Evolutionary conservation across 2,888 invertebrate species (phyloP), one percentile per base, ranked within the genome.

Genomic region (Matsumyia berberina): DNA sequence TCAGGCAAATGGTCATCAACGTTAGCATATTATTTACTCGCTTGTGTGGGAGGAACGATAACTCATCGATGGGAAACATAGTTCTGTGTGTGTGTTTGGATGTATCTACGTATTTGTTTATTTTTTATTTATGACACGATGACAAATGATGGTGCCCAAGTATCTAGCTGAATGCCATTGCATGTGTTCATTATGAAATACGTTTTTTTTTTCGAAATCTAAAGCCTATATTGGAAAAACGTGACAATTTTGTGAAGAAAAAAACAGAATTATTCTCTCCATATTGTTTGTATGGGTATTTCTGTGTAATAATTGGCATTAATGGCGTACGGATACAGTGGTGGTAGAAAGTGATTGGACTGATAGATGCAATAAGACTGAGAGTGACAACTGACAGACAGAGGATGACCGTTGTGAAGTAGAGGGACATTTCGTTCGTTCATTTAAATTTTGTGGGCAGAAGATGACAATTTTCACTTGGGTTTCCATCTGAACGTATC

Each of bases 211-310:
- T 31, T 37, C 8, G 7, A 24, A 19, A 46, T 46, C 37, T 2
- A 49, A 49, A 58, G 12, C 39, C 66, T 66, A 76, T 67, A 76
- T 76, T 76, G 57, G 67, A 33, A 49, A 66, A 67, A 76, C 67
- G 76, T 76, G 76, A 76, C 76, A 49, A 37, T 67, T 76, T 76
- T 76, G 31, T 19, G 35, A 24, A 24, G 2, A 24, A 66, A 66
- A 58, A 15, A n/a, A n/a, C n/a, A n/a, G n/a, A 24, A 31, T 15
- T 11, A 67, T 46, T 70, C 12, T 17, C 39, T 19, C 19, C 42
- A 35, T 12, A 29, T 24, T 24, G 12, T 44, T 69, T 42, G 33
- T 24, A 15, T 55, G 17, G 17, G 12, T 39, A 15, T 69, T 35
- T 44, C 8, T 44, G 24, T 55, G 39, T 7, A 11, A 19, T 33